Conservation (phyloP, 2,113 vertebrate species). For the Hippocampus mohnikei region DNA sequence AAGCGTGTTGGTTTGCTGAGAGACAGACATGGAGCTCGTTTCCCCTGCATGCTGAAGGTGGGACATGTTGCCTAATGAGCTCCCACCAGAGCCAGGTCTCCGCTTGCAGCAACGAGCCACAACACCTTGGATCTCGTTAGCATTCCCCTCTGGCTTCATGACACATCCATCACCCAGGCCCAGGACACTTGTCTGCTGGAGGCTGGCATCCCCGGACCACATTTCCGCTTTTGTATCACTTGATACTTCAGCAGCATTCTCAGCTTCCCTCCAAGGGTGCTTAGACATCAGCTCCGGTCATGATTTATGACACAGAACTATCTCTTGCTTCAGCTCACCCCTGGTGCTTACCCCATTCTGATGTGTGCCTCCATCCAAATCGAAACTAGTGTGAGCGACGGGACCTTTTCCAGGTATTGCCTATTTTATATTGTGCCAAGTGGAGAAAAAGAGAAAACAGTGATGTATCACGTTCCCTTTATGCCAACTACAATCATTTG, state of each 20-base stretch:
- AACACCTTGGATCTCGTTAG: conserved; percentile 69
- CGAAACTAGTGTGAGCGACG: conserved; percentile 34
- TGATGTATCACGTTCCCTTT: conserved; percentile 5
- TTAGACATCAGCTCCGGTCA: conserved; percentile 37
- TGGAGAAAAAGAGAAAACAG: conserved; percentile 20
- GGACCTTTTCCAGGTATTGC: conserved; percentile 45
- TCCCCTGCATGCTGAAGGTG: conserved; percentile 60
- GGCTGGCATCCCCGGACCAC: conserved; percentile 62
- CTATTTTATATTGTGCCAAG: conserved; percentile 46
- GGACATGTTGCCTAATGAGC: conserved; percentile 65
- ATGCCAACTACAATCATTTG: conserved; percentile 1
- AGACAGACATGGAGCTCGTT: conserved; percentile 37
- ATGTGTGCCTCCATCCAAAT: conserved; percentile 41
- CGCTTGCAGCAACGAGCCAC: conserved; percentile 51
- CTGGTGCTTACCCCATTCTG: conserved; percentile 45
- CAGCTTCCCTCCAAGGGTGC: conserved; percentile 37
- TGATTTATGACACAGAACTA: conserved; percentile 73
- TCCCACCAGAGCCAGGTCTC: conserved; percentile 71
- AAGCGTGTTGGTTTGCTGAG: conserved; percentile 55
- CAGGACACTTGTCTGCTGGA: conserved; percentile 64
- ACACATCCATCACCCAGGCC: conserved; percentile 61
- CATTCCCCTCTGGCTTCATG: conserved; percentile 58
- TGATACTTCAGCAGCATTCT: conserved; percentile 30
- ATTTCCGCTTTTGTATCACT: conserved; percentile 40
- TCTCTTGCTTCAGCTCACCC: conserved; percentile 50